These are phyloP conservation scores for Tenthredo amoena DNA, from an alignment of 2,888 invertebrate genomes.

Conservation along the genomic window DNA sequence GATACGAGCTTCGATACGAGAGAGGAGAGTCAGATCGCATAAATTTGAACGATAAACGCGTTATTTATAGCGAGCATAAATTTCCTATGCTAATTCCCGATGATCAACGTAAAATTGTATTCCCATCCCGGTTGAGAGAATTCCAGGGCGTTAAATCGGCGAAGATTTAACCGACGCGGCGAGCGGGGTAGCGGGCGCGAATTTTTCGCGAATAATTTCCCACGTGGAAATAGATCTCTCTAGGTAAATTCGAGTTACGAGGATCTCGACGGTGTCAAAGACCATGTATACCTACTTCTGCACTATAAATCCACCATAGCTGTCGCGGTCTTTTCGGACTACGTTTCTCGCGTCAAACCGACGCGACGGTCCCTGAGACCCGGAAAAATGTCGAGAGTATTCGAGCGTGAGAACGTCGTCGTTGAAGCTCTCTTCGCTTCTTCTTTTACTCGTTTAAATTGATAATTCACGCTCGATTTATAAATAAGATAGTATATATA, in stretches of 20 bases:
- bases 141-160: slow-evolving; percentile 1
- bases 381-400: not conserved
- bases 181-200: not conserved
- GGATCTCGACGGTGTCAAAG: not conserved
- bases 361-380: not conserved
- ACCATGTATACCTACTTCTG: not conserved
- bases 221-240: not conserved
- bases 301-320: not conserved
- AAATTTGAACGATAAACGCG: slow-evolving; percentile 77
- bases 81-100: slow-evolving; percentile 77
- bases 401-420: slow-evolving; percentile 13
- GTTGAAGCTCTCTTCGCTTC: not conserved
- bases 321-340: slow-evolving; percentile 2
- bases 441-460: not conserved
- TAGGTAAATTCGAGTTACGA: not conserved
- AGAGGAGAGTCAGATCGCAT: slow-evolving; percentile 65
- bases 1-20: slow-evolving; percentile 44
- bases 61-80: slow-evolving; percentile 77
- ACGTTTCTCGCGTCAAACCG: slow-evolving; percentile 4
- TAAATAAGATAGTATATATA: not conserved
- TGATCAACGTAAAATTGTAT: slow-evolving; percentile 74
- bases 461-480: not conserved
- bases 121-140: slow-evolving; percentile 47
- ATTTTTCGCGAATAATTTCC: not conserved
- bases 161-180: not conserved